Evolutionary conservation across 1,140 invertebrate species (phyloP).

Genomic region (Meteorus sp.): DNA sequence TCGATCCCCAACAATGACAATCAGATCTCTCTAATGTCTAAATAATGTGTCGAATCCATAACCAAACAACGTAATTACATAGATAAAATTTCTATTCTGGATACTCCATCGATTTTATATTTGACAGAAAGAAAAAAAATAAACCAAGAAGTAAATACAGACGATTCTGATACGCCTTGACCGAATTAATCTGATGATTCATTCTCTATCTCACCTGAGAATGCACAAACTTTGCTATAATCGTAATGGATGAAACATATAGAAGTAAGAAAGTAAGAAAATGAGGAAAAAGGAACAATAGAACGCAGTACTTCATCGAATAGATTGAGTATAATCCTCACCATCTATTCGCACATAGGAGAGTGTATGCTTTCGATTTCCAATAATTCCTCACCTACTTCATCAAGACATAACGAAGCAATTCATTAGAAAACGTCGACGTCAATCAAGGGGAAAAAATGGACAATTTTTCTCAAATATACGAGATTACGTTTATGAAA

Average conservation of each 20-base stretch:
- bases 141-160: background rate
- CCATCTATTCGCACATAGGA: background rate
- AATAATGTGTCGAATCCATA: too few relatives aligned
- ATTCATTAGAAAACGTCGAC: background rate
- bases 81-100: too few relatives aligned
- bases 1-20: too few relatives aligned
- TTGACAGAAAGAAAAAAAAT: too few relatives aligned
- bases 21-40: too few relatives aligned
- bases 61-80: too few relatives aligned
- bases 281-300: too few relatives aligned
- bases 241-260: background rate
- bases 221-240: background rate
- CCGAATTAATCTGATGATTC: constrained; percentile 11
- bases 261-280: background rate
- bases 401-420: constrained; percentile 5
- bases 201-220: constrained; percentile 9
- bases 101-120: too few relatives aligned
- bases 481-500: too few relatives aligned
- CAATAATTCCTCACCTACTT: constrained; percentile 14
- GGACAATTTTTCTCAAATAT: too few relatives aligned
- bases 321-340: background rate
- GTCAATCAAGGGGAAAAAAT: too few relatives aligned
- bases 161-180: constrained; percentile 3
- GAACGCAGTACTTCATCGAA: background rate
- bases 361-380: constrained; percentile 6